Evolutionary conservation across 1,140 invertebrate genomes (phyloP).

Genomic region (Tribolium castaneum): DNA sequence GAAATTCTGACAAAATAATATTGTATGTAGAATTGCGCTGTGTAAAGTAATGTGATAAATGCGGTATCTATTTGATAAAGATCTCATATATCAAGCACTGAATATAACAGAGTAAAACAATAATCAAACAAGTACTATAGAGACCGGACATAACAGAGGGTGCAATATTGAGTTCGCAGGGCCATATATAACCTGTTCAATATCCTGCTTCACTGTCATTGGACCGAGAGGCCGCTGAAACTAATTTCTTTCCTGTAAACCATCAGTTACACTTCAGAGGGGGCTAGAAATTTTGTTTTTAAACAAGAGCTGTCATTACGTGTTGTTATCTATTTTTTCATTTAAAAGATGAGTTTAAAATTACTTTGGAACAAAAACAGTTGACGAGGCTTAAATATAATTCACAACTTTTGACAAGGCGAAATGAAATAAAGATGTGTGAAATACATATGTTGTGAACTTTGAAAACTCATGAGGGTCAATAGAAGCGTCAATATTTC

Average conservation of each 20-base stretch:
- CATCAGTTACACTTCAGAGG: conserved; percentile 16
- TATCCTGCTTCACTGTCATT: conserved; percentile 49
- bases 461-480: conserved; percentile 29
- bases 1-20: not conserved
- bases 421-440: conserved; percentile 24
- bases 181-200: conserved; percentile 54
- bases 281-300: conserved; percentile 13
- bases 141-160: conserved; percentile 52
- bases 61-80: conserved; percentile 46
- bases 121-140: conserved; percentile 52
- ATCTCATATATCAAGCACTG: conserved; percentile 49
- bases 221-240: conserved; percentile 50
- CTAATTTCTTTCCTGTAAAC: conserved; percentile 52
- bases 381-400: not conserved
- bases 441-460: conserved; percentile 26
- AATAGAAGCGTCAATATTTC: conserved; percentile 31
- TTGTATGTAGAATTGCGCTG: not conserved
- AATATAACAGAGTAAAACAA: conserved; percentile 52
- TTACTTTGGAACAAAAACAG: not conserved
- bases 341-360: conserved; percentile 16
- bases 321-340: not conserved
- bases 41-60: not conserved
- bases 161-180: conserved; percentile 50
- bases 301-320: not conserved
- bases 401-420: conserved; percentile 16